Base-by-base conservation (phyloP, 2,797 vertebrate species). In the Coreius guichenoti region DNA sequence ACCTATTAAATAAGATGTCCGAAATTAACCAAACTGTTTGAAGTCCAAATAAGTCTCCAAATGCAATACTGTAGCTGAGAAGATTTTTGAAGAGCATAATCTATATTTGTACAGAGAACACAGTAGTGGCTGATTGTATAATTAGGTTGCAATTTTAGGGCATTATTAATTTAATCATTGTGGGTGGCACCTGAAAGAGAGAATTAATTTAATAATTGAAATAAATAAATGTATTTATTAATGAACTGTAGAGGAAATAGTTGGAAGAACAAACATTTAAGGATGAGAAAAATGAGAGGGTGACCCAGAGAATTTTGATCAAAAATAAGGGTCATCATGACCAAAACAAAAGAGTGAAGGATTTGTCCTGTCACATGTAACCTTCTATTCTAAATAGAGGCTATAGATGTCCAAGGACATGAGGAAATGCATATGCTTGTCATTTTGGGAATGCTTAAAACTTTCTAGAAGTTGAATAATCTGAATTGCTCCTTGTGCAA, bases 1-100 rank as follows among this genome's bases (percentile, higher is more conserved):
- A 95, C 94, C 94, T 96, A 98, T 97, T 97, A 98, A 98, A 99
- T 95, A 96, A 95, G 91, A 95, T 93, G 93, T 94, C 92, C 93
- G 93, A 94, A 95, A 88, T 85, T 31, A 80, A 79, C 31, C 51
- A 61, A 47, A 75, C 5, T 36, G 79, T 79, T 88, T 36, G 17
- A 43, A 72, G 65, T 67, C 17, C 63, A 31, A 58, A 61, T 23
- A 19, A 13, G 49, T 39, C 31, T 39, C 74, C 51, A 56, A 16
- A 23, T 8, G 31, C 51, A 56, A 11, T 82, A 1, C 21, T 23
- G 29, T 19, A 74, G 14, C 23, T 19, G 8, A 43, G 54, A 77
- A 8, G 33, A n/a, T 54, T 11, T 51, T 73, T 31, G 3, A 47
- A 43, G 65, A 16, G 61, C 19, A 70, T 19, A 19, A 17, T 70